Percentiles rank a stretch among this genome's conserved stretches.
Evolutionary conservation across 1,140 invertebrate species (phyloP).

Genomic region (Limonius californicus): DNA sequence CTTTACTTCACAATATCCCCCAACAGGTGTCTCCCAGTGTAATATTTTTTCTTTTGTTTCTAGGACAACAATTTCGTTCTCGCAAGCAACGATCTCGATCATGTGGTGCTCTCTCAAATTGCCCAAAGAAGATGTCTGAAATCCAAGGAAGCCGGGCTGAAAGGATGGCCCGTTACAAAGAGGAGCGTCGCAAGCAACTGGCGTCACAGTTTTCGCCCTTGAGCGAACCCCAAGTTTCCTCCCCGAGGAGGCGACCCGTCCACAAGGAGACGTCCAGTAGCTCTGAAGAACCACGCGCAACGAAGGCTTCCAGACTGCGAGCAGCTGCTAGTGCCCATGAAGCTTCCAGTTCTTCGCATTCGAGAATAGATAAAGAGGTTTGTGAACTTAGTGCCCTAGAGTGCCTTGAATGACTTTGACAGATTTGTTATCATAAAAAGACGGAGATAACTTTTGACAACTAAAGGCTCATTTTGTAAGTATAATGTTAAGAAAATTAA

Average conservation of each 20-base stretch:
- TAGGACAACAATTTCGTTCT: too few relatives aligned
- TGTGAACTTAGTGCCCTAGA: background rate
- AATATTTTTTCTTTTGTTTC: too few relatives aligned
- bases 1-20: too few relatives aligned
- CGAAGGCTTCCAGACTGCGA: conserved; percentile 64
- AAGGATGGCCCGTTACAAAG: conserved; percentile 63
- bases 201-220: conserved; percentile 46
- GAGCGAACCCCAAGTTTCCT: conserved; percentile 4
- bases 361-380: background rate
- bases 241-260: conserved; percentile 16
- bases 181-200: conserved; percentile 59
- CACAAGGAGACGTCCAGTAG: conserved; percentile 44
- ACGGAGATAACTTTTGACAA: too few relatives aligned
- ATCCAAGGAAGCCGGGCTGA: conserved; percentile 48
- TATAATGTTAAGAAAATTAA: too few relatives aligned
- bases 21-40: too few relatives aligned
- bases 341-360: background rate
- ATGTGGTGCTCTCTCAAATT: too few relatives aligned
- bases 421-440: too few relatives aligned
- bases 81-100: too few relatives aligned
- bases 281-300: conserved; percentile 55
- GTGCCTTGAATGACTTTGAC: too few relatives aligned
- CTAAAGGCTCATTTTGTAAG: too few relatives aligned
- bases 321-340: conserved; percentile 53
- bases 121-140: conserved; percentile 19